phyloP scores from a whole-genome alignment of 1,140 invertebrate species.

The Hylaeus volcanicus region DNA sequence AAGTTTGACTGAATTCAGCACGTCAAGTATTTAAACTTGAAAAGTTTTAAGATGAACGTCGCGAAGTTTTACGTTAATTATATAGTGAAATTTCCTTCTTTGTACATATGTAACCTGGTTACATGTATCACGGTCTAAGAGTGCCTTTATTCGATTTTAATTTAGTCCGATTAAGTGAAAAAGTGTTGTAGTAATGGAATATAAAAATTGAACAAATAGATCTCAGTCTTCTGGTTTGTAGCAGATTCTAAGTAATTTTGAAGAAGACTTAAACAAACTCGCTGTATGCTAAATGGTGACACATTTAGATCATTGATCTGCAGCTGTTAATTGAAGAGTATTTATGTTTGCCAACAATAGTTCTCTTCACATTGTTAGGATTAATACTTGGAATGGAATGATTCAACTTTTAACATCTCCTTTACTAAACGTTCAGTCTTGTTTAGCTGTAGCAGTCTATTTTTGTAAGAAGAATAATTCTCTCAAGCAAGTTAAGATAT shows the following conservation, averaged over 20 bases:
- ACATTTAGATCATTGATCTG: conserved; percentile 7
- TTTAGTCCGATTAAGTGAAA: conserved; percentile 21
- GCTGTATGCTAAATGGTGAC: conserved; percentile 6
- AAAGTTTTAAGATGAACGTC: not conserved
- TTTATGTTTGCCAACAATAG: not conserved
- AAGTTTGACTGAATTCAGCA: not conserved
- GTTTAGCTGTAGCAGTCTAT: conserved; percentile 49
- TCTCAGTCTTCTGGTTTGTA: conserved; percentile 35
- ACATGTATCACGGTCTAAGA: conserved; percentile 47
- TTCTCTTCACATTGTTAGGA: not conserved
- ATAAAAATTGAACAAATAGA: conserved; percentile 19
- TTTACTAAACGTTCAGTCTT: conserved; percentile 29
- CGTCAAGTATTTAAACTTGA: not conserved
- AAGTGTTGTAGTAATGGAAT: conserved; percentile 9
- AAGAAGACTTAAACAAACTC: not conserved
- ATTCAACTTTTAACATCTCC: conserved; percentile 8
- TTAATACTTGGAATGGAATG: not conserved
- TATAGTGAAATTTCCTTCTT: not conserved
- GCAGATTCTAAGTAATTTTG: conserved; percentile 7
- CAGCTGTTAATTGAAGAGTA: not conserved
- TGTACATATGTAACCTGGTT: conserved; percentile 17
- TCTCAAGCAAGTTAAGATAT: conserved; percentile 24
- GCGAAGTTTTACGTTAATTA: conserved; percentile 1
- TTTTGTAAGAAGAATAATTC: conserved; percentile 41
- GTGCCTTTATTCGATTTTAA: conserved; percentile 51